Percentiles rank a stretch among this genome's conserved stretches.
Conservation (phyloP, 2,888 invertebrate genomes). For the Exephanes ischioxanthus region DNA sequence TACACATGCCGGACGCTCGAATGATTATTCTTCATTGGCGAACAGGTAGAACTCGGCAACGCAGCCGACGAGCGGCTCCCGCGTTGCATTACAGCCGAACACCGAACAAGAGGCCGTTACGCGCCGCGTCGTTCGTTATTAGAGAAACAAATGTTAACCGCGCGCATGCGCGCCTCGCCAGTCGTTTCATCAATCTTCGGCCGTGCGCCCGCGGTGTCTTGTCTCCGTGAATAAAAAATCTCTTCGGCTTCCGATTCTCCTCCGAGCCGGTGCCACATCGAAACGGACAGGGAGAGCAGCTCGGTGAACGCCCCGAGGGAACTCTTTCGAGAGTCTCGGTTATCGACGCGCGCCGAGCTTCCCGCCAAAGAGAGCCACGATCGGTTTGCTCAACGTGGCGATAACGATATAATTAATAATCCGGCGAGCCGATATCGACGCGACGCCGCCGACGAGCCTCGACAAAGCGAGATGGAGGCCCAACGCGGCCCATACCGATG, state of each 20-base stretch:
- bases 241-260: constrained; percentile 41
- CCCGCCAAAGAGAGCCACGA: constrained; percentile 56
- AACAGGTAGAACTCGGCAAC: constrained; percentile 53
- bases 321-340: not conserved
- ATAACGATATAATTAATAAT: constrained; percentile 81
- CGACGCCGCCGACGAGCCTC: constrained; percentile 45
- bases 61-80: not conserved
- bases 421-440: constrained; percentile 76
- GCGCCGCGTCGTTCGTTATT: constrained; percentile 58
- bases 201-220: constrained; percentile 15
- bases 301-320: not conserved
- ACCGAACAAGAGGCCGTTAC: constrained; percentile 18
- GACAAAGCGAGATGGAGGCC: constrained; percentile 32
- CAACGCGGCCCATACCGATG: constrained; percentile 67
- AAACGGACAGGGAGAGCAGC: not conserved
- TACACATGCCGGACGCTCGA: constrained; percentile 65
- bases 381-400: constrained; percentile 60
- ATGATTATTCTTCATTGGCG: constrained; percentile 65
- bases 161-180: constrained; percentile 35
- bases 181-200: constrained; percentile 63
- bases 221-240: constrained; percentile 40
- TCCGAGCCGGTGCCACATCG: not conserved
- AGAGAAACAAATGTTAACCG: constrained; percentile 66
- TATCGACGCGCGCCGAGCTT: constrained; percentile 23
- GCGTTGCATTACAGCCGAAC: not conserved